phyloP scores from a whole-genome alignment of 1,140 invertebrate genomes.

The Spodoptera frugiperda region DNA sequence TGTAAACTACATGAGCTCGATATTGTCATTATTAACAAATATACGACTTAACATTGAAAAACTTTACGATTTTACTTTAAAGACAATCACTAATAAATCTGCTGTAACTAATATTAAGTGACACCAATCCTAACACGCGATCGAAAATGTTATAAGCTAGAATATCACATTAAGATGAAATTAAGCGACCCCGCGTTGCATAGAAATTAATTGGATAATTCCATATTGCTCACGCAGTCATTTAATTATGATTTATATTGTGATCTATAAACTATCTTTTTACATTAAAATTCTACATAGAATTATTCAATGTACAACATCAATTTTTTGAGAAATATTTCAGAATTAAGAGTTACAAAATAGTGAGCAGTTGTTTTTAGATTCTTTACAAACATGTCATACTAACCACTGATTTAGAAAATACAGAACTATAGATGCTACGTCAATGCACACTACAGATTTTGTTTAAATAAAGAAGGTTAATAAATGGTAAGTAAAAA shows the following conservation, averaged over 20 bases:
- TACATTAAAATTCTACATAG: slow-evolving; percentile 23
- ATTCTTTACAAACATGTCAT: slow-evolving; percentile 23
- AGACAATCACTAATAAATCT: neutral
- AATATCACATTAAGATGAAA: slow-evolving; percentile 21
- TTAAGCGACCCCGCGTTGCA: neutral
- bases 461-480: slow-evolving; percentile 31
- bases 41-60: neutral
- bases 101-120: neutral
- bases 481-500: slow-evolving; percentile 56
- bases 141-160: slow-evolving; percentile 1
- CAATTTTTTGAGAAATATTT: slow-evolving; percentile 32
- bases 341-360: slow-evolving; percentile 19
- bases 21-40: no score
- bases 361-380: slow-evolving; percentile 30
- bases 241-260: slow-evolving; percentile 30
- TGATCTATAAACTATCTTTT: slow-evolving; percentile 22
- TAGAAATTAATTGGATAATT: slow-evolving; percentile 8
- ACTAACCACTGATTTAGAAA: slow-evolving; percentile 2
- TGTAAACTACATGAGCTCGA: no score
- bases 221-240: neutral
- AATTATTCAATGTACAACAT: slow-evolving; percentile 41
- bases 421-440: slow-evolving; percentile 14
- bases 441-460: neutral
- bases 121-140: slow-evolving; percentile 18
- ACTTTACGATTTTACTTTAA: neutral